Evolutionary conservation across 2,888 invertebrate genomes (phyloP).

Genomic region (Napeogenes sylphis): DNA sequence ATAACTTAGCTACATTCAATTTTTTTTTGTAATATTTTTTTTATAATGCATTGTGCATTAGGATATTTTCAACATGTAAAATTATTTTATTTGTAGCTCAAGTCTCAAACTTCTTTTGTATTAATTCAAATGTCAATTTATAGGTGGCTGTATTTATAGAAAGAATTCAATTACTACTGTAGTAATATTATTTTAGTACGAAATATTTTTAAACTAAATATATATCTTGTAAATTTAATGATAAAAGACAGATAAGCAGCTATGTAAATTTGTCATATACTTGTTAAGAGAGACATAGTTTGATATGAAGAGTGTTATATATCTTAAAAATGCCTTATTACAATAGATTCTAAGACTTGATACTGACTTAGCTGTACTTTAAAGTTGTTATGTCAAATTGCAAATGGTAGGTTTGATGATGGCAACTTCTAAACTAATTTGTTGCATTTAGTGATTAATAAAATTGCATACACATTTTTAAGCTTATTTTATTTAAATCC

Average conservation of each 20-base stretch:
- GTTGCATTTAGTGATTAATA: constrained; percentile 77
- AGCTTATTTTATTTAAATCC: constrained; percentile 23
- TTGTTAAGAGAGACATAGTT: constrained; percentile 70
- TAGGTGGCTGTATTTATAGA: constrained; percentile 58
- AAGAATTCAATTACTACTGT: constrained; percentile 64
- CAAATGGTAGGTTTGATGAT: constrained; percentile 55
- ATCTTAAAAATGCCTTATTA: constrained; percentile 76
- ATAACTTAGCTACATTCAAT: too few species aligned
- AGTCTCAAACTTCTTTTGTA: constrained; percentile 4
- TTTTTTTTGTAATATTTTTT: too few species aligned
- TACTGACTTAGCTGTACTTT: constrained; percentile 71
- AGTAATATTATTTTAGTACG: constrained; percentile 58
- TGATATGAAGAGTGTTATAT: constrained; percentile 74
- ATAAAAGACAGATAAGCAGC: constrained; percentile 56
- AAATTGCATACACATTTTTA: constrained; percentile 75
- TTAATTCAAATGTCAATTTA: constrained; percentile 58
- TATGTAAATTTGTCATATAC: constrained; percentile 58
- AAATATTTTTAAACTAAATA: constrained; percentile 64
- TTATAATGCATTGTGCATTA: too few species aligned
- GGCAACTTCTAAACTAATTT: constrained; percentile 71
- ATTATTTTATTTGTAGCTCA: constrained; percentile 17
- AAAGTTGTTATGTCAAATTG: constrained; percentile 62
- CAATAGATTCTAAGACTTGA: constrained; percentile 74
- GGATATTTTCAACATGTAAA: too few species aligned
- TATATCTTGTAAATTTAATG: constrained; percentile 51